Evolutionary conservation across 2,888 invertebrate genomes (phyloP), one percentile per base, ranked within the genome.

Genomic region (Drosophila sordidula): DNA sequence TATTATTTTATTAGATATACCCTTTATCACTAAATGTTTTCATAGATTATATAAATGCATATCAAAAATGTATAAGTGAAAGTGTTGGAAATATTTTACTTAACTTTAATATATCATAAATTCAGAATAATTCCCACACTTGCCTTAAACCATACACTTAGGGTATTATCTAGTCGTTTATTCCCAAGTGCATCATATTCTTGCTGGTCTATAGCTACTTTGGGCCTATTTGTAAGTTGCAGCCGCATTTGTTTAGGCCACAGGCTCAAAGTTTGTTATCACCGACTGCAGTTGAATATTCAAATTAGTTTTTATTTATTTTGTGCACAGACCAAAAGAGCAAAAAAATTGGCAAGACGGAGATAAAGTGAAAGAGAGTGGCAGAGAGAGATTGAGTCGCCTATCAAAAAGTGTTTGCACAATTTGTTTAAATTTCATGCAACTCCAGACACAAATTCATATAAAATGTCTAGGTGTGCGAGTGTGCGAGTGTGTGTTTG

Each of bases 371-470:
- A 22, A 11, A 5, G 38, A 1, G 22, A 11, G 55, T 9, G 44
- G 34, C 26, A n/a, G 34, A n/a, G 16, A 12, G 29, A n/a, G 46
- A 44, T 34, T 39, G 52, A 49, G 22, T 18, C 18, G 14, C 41
- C 65, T 70, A 80, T 78, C 80, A 78, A 70, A 85, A 78, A 78
- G 83, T 86, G 84, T 86, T 82, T 82, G 68, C 68, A 73, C 80
- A 86, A 83, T 86, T 83, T 87, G 83, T 83, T 84, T 67, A 77
- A 83, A 87, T 84, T 80, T 83, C 71, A 87, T 80, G 78, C 67
- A 63, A 75, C 75, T 75, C 50, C 78, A 78, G 86, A 80, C 83
- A 54, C 46, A 72, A 70, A 80, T 70, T 68, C 72, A 80, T 78
- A 83, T 68, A 80, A 82, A 67, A 70, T 85, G 79, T 74, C 45